Conservation (phyloP, 2,797 vertebrate species). For the Lycodopsis pacificus region DNA sequence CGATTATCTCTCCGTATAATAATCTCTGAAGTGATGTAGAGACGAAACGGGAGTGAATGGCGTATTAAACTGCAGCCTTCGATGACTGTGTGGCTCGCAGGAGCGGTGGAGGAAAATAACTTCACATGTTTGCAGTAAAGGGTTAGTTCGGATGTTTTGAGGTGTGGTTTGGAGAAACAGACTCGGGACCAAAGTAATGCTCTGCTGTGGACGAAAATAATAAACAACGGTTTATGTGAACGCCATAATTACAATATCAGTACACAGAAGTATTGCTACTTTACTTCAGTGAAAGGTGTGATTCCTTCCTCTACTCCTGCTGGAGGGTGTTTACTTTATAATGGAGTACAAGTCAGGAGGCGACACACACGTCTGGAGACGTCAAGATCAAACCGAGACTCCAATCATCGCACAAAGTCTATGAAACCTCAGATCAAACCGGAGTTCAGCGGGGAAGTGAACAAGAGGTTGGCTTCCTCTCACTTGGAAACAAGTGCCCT, state of each 20-base stretch:
- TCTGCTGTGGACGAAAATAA: too few relatives aligned
- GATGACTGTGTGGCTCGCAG: not conserved
- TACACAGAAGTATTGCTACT: not conserved
- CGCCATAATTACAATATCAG: not conserved
- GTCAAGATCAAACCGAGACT: conserved; percentile 28
- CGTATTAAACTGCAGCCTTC: not conserved
- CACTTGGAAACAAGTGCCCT: conserved; percentile 44
- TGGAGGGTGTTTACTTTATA: not conserved
- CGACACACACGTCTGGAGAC: not conserved
- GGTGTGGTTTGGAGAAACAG: not conserved
- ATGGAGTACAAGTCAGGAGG: not conserved
- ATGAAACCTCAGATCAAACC: not conserved
- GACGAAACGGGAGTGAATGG: not conserved
- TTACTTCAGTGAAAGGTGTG: not conserved
- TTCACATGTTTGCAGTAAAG: not conserved
- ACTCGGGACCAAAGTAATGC: not conserved
- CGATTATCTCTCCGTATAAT: conserved; percentile 22
- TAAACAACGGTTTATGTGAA: not conserved
- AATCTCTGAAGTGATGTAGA: not conserved
- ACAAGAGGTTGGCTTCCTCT: conserved; percentile 13
- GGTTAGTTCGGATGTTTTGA: not conserved
- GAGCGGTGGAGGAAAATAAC: not conserved
- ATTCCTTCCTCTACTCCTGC: not conserved
- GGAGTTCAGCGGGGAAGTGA: conserved; percentile 20
- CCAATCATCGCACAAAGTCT: not conserved